phyloP scores from a whole-genome alignment of 2,888 invertebrate species.

The Uropetala carovei region DNA sequence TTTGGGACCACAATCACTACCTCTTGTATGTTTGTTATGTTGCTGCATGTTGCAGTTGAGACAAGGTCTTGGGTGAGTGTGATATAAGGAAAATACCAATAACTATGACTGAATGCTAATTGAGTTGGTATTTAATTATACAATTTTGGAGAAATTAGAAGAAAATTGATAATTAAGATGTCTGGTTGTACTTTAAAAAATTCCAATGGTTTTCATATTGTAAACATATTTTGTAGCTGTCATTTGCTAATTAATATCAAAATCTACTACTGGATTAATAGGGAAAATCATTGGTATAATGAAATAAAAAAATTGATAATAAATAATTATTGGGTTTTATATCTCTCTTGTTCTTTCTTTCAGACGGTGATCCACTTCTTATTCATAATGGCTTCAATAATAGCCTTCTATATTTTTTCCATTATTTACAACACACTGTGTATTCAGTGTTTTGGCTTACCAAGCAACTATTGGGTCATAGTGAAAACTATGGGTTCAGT shows the following conservation, averaged over 20 bases:
- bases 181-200: conserved; percentile 43
- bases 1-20: conserved; percentile 93
- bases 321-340: too few species aligned
- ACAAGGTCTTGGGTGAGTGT: conserved; percentile 93
- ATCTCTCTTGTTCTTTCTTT: conserved; percentile 71
- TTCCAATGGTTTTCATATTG: conserved; percentile 30
- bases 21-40: conserved; percentile 91
- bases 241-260: background rate
- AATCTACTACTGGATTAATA: background rate
- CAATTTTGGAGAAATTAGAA: background rate
- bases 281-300: too few species aligned
- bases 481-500: conserved; percentile 85
- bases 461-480: conserved; percentile 93
- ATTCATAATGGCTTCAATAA: conserved; percentile 87
- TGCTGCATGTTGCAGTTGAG: conserved; percentile 91
- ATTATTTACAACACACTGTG: conserved; percentile 90
- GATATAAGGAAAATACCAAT: background rate
- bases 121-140: conserved; percentile 60
- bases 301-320: too few species aligned
- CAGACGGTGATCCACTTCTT: conserved; percentile 91
- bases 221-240: background rate
- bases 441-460: conserved; percentile 87
- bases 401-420: conserved; percentile 89
- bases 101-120: background rate
- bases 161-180: background rate